These are phyloP conservation scores for Epicauta chinensis DNA, from an alignment of 1,140 invertebrate genomes.

Conservation along the genomic window DNA sequence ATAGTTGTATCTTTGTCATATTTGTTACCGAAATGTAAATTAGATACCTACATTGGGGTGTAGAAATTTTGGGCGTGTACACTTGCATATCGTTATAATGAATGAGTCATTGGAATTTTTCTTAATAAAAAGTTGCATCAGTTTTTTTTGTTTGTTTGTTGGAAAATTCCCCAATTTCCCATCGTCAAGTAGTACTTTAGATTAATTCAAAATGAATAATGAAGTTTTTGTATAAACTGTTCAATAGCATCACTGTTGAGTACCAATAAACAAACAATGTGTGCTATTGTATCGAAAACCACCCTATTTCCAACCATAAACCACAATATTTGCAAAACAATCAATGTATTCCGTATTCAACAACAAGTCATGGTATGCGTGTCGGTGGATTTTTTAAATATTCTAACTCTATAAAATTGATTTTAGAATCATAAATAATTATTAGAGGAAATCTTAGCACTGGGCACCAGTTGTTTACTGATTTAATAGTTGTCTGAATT, in stretches of 20 bases:
- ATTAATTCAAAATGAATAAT: slow-evolving; percentile 4
- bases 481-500: too few relatives aligned
- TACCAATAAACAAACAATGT: slow-evolving; percentile 16
- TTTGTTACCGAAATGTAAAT: slow-evolving; percentile 14
- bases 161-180: slow-evolving; percentile 3
- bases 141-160: too few relatives aligned
- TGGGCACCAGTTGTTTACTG: too few relatives aligned
- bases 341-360: too few relatives aligned
- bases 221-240: not conserved
- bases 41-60: slow-evolving; percentile 12
- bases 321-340: slow-evolving; percentile 14
- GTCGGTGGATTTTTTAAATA: too few relatives aligned
- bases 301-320: slow-evolving; percentile 11
- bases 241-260: slow-evolving; percentile 9
- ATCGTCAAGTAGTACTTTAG: too few relatives aligned
- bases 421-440: too few relatives aligned
- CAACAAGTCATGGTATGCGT: too few relatives aligned
- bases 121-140: slow-evolving; percentile 15
- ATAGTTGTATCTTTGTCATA: slow-evolving; percentile 5
- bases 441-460: too few relatives aligned
- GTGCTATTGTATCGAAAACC: slow-evolving; percentile 11
- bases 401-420: too few relatives aligned
- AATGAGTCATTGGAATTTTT: slow-evolving; percentile 16
- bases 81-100: slow-evolving; percentile 5
- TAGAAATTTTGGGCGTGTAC: slow-evolving; percentile 20